A percentile compares a stretch with the other conserved stretches of the same genome.
phyloP scores from a whole-genome alignment of 2,888 invertebrate species.

The Ichneumoninae sp. region DNA sequence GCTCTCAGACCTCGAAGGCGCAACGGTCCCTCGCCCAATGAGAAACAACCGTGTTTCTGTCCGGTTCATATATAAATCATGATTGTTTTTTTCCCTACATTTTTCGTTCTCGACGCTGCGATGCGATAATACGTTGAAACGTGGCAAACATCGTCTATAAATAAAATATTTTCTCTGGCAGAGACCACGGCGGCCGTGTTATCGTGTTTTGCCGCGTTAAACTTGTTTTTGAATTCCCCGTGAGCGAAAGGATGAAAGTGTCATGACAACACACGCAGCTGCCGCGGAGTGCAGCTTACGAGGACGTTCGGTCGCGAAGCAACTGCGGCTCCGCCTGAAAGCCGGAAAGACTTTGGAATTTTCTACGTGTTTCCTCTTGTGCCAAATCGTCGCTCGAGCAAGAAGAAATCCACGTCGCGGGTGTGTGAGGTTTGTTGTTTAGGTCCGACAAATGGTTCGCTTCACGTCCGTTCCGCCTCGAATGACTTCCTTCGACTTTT shows the following conservation, averaged over 20 bases:
- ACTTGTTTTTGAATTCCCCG: conserved; percentile 7
- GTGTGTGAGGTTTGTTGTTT: conserved; percentile 23
- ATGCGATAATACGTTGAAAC: background rate
- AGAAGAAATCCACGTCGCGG: background rate
- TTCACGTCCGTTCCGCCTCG: background rate
- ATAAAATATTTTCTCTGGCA: background rate
- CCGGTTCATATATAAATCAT: background rate
- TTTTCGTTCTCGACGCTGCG: background rate
- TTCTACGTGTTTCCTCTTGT: background rate
- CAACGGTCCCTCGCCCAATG: background rate
- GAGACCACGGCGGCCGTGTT: background rate
- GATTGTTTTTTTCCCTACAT: background rate
- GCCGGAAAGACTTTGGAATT: conserved; percentile 1
- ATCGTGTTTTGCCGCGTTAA: no score
- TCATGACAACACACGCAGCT: conserved; percentile 12
- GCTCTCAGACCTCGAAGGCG: background rate
- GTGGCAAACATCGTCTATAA: background rate
- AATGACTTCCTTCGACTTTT: background rate
- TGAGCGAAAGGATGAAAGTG: background rate
- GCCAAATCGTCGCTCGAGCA: background rate
- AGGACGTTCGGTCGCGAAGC: background rate
- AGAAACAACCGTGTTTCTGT: background rate
- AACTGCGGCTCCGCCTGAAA: background rate
- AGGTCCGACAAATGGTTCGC: background rate
- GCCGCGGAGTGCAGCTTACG: conserved; percentile 7